A percentile compares a stretch with the other conserved stretches of the same genome.
Conservation (phyloP, 2,888 invertebrate genomes). For the Leucophenga montana region DNA sequence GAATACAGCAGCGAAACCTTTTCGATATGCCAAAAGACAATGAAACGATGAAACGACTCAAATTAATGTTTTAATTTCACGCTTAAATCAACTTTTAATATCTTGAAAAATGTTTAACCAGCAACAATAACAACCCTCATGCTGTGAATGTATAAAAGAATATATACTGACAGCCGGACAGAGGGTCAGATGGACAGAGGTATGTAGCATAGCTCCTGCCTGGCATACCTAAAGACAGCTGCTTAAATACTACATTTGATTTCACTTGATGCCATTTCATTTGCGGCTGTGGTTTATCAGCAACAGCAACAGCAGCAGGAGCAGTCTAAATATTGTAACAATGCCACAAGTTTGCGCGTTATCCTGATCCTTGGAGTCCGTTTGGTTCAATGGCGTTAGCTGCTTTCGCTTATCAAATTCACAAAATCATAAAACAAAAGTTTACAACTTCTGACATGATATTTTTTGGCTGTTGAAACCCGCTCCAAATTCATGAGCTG, state of each 20-base stretch:
- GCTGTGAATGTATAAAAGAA: too few species aligned
- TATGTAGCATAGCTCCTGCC: too few species aligned
- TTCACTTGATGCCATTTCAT: slow-evolving; percentile 33
- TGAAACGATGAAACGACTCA: slow-evolving; percentile 32
- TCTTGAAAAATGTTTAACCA: slow-evolving; percentile 40
- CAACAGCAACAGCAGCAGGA: neutral
- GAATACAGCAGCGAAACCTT: slow-evolving; percentile 30
- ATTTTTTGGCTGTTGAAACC: slow-evolving; percentile 35
- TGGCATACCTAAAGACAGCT: neutral
- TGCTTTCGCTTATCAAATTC: slow-evolving; percentile 56
- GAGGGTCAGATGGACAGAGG: too few species aligned
- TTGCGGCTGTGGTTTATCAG: slow-evolving; percentile 7
- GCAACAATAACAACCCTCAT: slow-evolving; percentile 10
- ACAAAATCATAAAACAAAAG: slow-evolving; percentile 60
- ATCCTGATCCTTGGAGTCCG: slow-evolving; percentile 28
- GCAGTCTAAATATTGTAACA: too few species aligned
- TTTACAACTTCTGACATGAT: slow-evolving; percentile 62
- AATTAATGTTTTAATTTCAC: slow-evolving; percentile 69
- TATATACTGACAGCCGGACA: slow-evolving; percentile 9
- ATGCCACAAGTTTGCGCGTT: neutral
- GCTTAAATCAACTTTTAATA: slow-evolving; percentile 68
- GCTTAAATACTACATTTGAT: slow-evolving; percentile 31
- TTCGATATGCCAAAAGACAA: neutral
- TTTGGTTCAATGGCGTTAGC: neutral
- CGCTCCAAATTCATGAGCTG: slow-evolving; percentile 51